Conservation (phyloP, 2,888 invertebrate species). For the Macropis europaea region DNA sequence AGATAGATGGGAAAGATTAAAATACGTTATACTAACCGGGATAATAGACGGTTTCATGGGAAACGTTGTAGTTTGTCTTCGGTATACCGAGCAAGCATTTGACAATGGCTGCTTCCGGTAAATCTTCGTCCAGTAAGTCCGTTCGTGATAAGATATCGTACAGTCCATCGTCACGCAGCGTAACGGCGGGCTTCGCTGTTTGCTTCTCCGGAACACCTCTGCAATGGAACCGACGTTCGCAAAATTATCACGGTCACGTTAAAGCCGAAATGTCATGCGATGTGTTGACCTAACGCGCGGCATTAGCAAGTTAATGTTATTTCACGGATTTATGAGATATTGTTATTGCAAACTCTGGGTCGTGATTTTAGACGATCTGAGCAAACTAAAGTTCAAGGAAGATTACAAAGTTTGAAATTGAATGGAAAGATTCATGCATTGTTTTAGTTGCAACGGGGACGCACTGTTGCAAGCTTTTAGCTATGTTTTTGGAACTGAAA, state of each 20-base stretch:
- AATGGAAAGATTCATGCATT: too few relatives aligned
- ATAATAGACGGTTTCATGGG: slow-evolving; percentile 72
- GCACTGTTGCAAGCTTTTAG: too few relatives aligned
- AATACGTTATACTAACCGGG: slow-evolving; percentile 70
- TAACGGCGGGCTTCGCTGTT: slow-evolving; percentile 63
- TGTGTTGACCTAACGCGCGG: neutral
- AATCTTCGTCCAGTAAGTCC: slow-evolving; percentile 69
- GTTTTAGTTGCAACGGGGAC: too few relatives aligned
- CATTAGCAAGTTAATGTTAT: slow-evolving; percentile 27
- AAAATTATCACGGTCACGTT: slow-evolving; percentile 35
- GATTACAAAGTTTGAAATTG: too few relatives aligned
- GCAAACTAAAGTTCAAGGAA: too few relatives aligned
- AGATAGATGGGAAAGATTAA: slow-evolving; percentile 30
- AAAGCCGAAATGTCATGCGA: slow-evolving; percentile 25
- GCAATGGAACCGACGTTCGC: slow-evolving; percentile 45
- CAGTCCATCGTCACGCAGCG: slow-evolving; percentile 66
- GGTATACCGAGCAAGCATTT: slow-evolving; percentile 76
- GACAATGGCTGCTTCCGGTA: slow-evolving; percentile 69
- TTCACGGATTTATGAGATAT: neutral
- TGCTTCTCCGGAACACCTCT: slow-evolving; percentile 65
- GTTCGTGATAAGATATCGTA: slow-evolving; percentile 74
- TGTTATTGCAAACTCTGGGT: neutral
- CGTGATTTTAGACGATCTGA: neutral
- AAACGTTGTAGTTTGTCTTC: slow-evolving; percentile 71
- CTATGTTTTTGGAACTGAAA: too few relatives aligned